Evolutionary conservation across 2,888 invertebrate species (phyloP).

Genomic region (Galerucella calmariensis): DNA sequence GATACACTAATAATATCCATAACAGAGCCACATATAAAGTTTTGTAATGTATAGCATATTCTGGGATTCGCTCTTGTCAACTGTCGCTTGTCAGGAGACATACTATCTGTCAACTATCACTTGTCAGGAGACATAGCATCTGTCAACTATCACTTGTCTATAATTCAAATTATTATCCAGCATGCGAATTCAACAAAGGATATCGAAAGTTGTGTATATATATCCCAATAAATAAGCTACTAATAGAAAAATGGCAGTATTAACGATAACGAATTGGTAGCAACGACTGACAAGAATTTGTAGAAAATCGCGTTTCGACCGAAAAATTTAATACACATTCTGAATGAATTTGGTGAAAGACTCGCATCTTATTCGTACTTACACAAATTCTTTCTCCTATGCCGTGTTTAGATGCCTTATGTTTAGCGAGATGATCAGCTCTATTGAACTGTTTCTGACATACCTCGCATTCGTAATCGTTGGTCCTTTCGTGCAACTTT

Average conservation of each 20-base stretch:
- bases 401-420: slow-evolving; percentile 64
- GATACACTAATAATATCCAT: not conserved
- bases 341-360: not conserved
- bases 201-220: not conserved
- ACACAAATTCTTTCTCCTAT: slow-evolving; percentile 56
- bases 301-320: not conserved
- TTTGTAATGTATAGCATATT: not conserved
- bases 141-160: no score
- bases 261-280: slow-evolving; percentile 2
- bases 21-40: not conserved
- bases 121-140: no score
- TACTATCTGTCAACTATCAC: no score
- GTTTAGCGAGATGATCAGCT: slow-evolving; percentile 66
- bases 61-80: no score
- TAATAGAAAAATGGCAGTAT: not conserved
- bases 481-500: slow-evolving; percentile 54
- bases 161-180: no score
- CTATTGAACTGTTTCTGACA: slow-evolving; percentile 67
- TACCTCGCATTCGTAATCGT: slow-evolving; percentile 64
- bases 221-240: not conserved
- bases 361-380: slow-evolving; percentile 23
- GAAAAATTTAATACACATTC: not conserved
- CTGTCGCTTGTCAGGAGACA: no score
- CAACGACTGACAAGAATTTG: slow-evolving; percentile 4
- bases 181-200: not conserved